Evolutionary conservation across 2,888 invertebrate genomes (phyloP), one percentile per base, ranked within the genome.

Genomic region (Cantharis nigra): DNA sequence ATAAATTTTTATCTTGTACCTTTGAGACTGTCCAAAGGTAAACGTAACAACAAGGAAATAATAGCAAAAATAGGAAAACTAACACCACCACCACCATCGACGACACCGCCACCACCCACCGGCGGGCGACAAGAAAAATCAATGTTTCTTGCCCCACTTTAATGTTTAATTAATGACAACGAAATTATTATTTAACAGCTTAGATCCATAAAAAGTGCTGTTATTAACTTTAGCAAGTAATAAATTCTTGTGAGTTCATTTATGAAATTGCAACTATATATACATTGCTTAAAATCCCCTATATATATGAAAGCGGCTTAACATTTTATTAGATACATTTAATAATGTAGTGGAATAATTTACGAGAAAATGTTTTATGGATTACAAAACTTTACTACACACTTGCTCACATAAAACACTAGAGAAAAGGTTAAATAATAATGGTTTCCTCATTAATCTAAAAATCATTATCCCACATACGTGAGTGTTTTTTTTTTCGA

Each of bases 191-290:
- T 67, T 67, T 67, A 67, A 67, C 65, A 67, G 65, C 65, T 67
- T 20, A 26, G 20, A 67, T 67, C 65, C 26, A 67, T 67, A 67
- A 67, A 67, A 67, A 67, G 65, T 20, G 65, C 65, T 26, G 26
- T 67, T 67, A 73, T 74, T 74, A 74, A 69, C 74, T 49, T 67
- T 67, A 67, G 26, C 63, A 74, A 69, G 74, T 63, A 74, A 74
- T 74, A 74, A 74, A 74, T 74, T 74, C 74, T 74, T 74, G 69
- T n/a, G 26, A 74, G 74, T 69, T 73, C 69, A 74, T 74, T 74
- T 74, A 74, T 63, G 74, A 74, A 74, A 69, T 74, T 74, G 74
- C 74, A 74, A 74, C 69, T 74, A 74, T 69, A 74, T 74, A 74
- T 74, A 74, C 69, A 62, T 74, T 74, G 69, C 69, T 69, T 74